These are phyloP conservation scores for Drosophila truncata DNA, from an alignment of 1,140 invertebrate species.

Conservation along the genomic window DNA sequence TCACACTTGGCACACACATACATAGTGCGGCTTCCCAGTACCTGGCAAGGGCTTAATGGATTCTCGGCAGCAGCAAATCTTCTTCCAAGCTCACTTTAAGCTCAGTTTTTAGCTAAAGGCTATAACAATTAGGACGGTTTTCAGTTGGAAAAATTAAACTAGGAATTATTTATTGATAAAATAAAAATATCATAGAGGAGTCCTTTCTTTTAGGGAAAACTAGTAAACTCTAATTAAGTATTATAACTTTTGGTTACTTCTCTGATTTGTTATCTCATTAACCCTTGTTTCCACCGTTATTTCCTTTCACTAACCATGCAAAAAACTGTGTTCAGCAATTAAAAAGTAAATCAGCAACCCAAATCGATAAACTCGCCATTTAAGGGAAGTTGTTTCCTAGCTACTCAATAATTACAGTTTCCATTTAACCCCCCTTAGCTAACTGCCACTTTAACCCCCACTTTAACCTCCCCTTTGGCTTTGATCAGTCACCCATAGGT, in stretches of 20 bases:
- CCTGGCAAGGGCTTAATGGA: constrained; percentile 11
- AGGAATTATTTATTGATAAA: background rate
- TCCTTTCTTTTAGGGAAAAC: too few relatives aligned
- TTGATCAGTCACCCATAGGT: constrained; percentile 36
- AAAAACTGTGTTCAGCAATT: constrained; percentile 4
- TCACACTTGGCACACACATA: constrained; percentile 58
- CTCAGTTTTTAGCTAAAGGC: background rate
- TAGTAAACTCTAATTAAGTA: background rate
- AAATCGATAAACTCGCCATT: background rate
- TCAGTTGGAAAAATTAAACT: background rate
- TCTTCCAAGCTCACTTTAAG: constrained; percentile 12
- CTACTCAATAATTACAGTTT: constrained; percentile 30
- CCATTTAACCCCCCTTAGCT: constrained; percentile 1
- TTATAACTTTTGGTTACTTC: background rate
- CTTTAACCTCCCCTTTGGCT: background rate
- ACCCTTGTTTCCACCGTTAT: background rate
- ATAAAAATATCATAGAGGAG: too few relatives aligned
- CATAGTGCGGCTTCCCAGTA: constrained; percentile 19
- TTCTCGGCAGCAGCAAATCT: constrained; percentile 6
- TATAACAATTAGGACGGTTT: background rate
- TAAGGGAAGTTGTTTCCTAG: background rate
- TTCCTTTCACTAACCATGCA: background rate
- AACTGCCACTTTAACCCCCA: background rate
- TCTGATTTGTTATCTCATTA: background rate
- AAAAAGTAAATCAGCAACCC: background rate